Conservation (phyloP, 2,888 invertebrate genomes). For the Drosophila putrida region DNA sequence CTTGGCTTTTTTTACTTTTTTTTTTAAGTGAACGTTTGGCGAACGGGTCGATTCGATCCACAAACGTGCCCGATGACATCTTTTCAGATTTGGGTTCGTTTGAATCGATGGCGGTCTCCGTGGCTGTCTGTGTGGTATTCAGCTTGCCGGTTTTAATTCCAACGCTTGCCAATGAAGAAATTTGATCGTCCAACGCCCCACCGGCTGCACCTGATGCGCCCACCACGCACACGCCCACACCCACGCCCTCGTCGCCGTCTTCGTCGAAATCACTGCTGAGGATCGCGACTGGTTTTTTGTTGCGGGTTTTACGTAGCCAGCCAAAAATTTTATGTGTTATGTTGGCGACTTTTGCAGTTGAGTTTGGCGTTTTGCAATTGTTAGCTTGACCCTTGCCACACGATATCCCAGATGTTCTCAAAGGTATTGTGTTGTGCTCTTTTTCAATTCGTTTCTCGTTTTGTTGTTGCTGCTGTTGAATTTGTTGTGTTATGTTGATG, state of each 20-base stretch:
- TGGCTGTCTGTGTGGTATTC: conserved; percentile 81
- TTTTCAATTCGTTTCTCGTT: conserved; percentile 14
- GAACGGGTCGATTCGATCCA: conserved; percentile 99
- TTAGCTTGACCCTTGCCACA: conserved; percentile 38
- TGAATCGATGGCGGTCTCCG: conserved; percentile 79
- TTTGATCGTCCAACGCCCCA: conserved; percentile 63
- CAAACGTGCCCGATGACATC: conserved; percentile 93
- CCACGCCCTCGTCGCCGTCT: conserved; percentile 78
- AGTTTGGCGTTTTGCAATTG: conserved; percentile 77
- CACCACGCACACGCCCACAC: conserved; percentile 65
- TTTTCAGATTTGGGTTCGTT: conserved; percentile 83
- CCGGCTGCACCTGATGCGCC: conserved; percentile 64
- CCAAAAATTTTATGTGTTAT: conserved; percentile 81
- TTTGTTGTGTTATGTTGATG: conserved; percentile 66
- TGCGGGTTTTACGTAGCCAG: conserved; percentile 76
- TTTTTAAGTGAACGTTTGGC: conserved; percentile 98
- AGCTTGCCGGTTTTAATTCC: conserved; percentile 75
- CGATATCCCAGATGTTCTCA: conserved; percentile 17
- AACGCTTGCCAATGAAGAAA: conserved; percentile 73
- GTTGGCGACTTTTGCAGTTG: conserved; percentile 80
- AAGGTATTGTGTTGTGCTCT: conserved; percentile 24
- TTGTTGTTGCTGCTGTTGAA: conserved; percentile 44
- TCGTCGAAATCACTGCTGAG: conserved; percentile 76
- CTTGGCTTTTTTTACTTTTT: conserved; percentile 99
- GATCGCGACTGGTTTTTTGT: conserved; percentile 76